Conservation (phyloP, 1,140 invertebrate genomes). For the Musca vetustissima region DNA sequence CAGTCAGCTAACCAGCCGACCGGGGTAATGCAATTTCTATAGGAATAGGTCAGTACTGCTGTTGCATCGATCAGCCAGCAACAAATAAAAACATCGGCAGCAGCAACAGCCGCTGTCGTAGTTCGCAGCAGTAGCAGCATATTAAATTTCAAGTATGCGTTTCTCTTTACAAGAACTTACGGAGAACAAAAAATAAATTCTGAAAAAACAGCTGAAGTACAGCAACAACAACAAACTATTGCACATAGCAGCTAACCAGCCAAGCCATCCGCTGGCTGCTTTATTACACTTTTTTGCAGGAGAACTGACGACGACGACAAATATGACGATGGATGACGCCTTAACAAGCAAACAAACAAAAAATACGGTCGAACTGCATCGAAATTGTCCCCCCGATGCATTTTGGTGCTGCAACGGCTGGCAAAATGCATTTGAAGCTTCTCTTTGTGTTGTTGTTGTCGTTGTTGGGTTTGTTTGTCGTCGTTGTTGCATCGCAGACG, state of each 20-base stretch:
- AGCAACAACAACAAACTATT: slow-evolving; percentile 32
- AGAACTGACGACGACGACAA: no score
- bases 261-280: no score
- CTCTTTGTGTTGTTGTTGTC: no score
- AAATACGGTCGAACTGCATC: no score
- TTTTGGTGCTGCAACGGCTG: neutral
- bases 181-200: no score
- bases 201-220: slow-evolving; percentile 8
- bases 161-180: slow-evolving; percentile 30
- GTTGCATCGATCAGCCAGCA: slow-evolving; percentile 23
- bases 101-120: neutral
- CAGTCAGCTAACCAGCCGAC: no score
- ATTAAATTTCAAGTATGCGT: slow-evolving; percentile 39
- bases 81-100: neutral
- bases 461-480: no score
- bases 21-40: slow-evolving; percentile 42
- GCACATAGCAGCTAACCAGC: no score
- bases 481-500: no score
- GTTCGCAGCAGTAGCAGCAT: slow-evolving; percentile 32
- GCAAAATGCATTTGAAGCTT: neutral
- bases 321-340: no score
- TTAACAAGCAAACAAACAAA: slow-evolving; percentile 17
- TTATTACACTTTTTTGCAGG: no score
- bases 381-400: no score
- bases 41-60: slow-evolving; percentile 51